Conservation (phyloP, 2,888 invertebrate species). For the Cheilosia grossa region DNA sequence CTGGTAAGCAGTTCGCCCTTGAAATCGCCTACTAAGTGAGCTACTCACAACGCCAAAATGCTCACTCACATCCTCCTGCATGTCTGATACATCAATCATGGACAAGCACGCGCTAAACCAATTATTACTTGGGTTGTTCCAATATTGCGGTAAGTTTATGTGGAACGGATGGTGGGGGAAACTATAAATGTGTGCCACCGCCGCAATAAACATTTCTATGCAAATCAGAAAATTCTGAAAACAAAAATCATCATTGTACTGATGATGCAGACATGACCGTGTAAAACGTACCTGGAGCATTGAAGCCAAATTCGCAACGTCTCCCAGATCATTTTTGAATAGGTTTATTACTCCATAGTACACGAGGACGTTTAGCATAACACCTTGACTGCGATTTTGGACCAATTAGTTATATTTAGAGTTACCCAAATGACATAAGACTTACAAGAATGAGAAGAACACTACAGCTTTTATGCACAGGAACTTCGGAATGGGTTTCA, state of each 20-base stretch:
- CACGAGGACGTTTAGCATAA: conserved; percentile 93
- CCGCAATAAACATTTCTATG: conserved; percentile 98
- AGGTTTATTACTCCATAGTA: conserved; percentile 91
- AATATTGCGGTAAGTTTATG: conserved; percentile 84
- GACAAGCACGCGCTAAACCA: conserved; percentile 93
- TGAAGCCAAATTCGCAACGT: conserved; percentile 90
- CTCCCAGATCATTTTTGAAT: conserved; percentile 87
- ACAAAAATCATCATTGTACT: background rate
- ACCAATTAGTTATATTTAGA: background rate
- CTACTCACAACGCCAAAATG: conserved; percentile 95
- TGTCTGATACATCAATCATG: conserved; percentile 99
- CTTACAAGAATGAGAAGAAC: conserved; percentile 99
- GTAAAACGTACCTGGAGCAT: conserved; percentile 88
- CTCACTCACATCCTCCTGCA: conserved; percentile 95
- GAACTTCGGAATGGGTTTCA: conserved; percentile 97
- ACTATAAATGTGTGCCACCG: conserved; percentile 97
- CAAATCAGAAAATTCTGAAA: conserved; percentile 96
- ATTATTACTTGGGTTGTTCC: conserved; percentile 83
- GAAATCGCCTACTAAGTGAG: conserved; percentile 89
- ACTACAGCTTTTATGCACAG: conserved; percentile 98
- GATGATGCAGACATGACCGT: background rate
- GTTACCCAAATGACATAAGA: conserved; percentile 76
- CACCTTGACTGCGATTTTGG: conserved; percentile 90
- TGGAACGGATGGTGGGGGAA: conserved; percentile 96
- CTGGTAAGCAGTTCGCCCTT: conserved; percentile 90